Base-by-base conservation (phyloP, 2,797 vertebrate species). In the Cheirogaleus major region DNA sequence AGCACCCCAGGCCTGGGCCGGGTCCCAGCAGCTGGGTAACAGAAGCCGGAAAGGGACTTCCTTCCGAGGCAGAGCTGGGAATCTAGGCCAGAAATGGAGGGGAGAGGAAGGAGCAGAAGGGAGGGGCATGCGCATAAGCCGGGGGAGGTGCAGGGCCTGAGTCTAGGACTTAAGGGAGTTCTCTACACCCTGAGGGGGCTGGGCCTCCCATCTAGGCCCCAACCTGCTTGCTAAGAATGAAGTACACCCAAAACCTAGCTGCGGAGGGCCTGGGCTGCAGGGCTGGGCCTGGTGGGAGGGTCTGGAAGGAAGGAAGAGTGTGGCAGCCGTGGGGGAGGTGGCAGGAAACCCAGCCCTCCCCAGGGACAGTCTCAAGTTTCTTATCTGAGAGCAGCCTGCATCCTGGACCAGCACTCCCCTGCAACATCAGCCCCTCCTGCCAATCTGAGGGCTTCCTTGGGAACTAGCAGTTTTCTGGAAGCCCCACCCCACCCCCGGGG, bases 31-130 rank as follows among this genome's bases (percentile, higher is more conserved):
- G 65, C 96, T 76, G 67, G 38, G 84, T 43, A 97, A 97, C 96
- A 98, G 98, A 97, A 97, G 97, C 93, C 78, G 87, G 98, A 97
- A 98, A 91, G 45, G 59, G 84, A 95, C 95, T 98, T 97, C 97
- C 97, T 98, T 96, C 97, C 96, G 94, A 50, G 6, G 89, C 59
- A 75, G 82, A 96, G 75, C 63, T 82, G 72, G 88, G 96, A 91
- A 76, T 84, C 65, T 55, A 73, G 93, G 91, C 86, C 94, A 81
- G 82, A 72, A 94, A 72, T 12, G 32, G 86, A 45, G 18, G 50
- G 50, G 70, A 57, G 38, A 50, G 52, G 35, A 69, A 38, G 27
- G 12, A 76, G 76, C 27, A 22, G 17, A 38, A 48, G 45, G 50
- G 59, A 57, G 48, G 48, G 38, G 45, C n/a, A n/a, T 11, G 25